Evolutionary conservation across 2,888 invertebrate genomes (phyloP).

Genomic region (Cheilosia vernalis): DNA sequence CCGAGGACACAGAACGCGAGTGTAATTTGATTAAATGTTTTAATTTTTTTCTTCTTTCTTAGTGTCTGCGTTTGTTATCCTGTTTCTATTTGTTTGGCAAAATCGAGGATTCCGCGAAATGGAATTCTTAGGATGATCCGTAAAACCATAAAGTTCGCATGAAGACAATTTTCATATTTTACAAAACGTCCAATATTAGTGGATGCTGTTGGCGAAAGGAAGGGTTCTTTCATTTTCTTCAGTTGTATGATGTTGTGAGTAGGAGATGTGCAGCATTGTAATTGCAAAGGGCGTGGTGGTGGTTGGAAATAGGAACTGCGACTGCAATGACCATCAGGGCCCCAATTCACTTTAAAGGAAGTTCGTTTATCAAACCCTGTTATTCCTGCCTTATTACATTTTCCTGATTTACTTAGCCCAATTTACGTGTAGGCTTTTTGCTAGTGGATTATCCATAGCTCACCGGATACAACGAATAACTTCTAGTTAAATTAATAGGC

Average conservation of each 20-base stretch:
- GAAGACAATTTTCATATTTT: neutral
- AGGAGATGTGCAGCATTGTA: neutral
- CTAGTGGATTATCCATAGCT: neutral
- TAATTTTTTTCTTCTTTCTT: neutral
- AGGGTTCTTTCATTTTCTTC: neutral
- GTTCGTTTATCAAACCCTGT: slow-evolving; percentile 1
- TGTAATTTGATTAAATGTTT: slow-evolving; percentile 66
- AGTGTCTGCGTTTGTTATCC: neutral
- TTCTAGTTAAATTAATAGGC: neutral
- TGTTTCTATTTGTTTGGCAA: slow-evolving; percentile 20
- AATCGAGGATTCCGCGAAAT: neutral
- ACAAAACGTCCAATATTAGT: neutral
- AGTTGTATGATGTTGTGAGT: neutral
- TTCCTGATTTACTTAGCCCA: slow-evolving; percentile 25
- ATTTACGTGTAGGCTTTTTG: slow-evolving; percentile 1
- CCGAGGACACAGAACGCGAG: slow-evolving; percentile 31
- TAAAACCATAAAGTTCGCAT: neutral
- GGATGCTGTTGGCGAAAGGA: neutral
- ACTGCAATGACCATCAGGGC: neutral
- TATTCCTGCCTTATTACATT: slow-evolving; percentile 22
- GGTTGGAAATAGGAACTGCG: too few species aligned
- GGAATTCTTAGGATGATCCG: slow-evolving; percentile 10
- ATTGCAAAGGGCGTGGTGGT: neutral
- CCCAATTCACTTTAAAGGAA: neutral
- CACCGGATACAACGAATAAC: neutral